A percentile compares a stretch with the other conserved stretches of the same genome.
Evolutionary conservation across 2,113 vertebrate genomes (phyloP).

Genomic region (Mobula birostris): DNA sequence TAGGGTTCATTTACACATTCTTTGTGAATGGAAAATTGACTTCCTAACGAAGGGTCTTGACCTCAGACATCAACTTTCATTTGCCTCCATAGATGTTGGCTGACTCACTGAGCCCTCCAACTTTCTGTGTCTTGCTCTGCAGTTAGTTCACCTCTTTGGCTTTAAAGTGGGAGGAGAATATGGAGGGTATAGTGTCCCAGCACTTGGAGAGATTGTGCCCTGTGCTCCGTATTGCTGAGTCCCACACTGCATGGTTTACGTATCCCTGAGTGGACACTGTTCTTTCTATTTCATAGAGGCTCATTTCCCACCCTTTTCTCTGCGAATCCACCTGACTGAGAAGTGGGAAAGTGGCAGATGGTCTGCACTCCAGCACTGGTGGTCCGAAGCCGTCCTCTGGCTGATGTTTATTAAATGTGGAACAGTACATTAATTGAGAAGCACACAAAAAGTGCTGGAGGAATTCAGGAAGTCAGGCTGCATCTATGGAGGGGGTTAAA

Average conservation of each 20-base stretch:
- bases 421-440: neutral
- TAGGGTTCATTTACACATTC: too few relatives aligned
- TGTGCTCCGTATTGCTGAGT: neutral
- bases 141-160: neutral
- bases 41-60: too few relatives aligned
- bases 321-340: neutral
- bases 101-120: too few relatives aligned
- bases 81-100: too few relatives aligned
- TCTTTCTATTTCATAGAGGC: neutral
- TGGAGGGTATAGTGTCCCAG: neutral
- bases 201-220: neutral
- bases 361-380: neutral
- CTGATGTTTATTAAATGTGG: neutral
- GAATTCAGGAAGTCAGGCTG: too few relatives aligned
- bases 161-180: neutral
- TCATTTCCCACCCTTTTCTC: neutral
- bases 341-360: neutral
- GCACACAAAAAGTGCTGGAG: too few relatives aligned
- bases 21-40: neutral
- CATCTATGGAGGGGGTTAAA: too few relatives aligned
- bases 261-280: neutral
- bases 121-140: too few relatives aligned
- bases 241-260: neutral
- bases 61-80: too few relatives aligned
- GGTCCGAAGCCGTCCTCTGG: neutral